These are phyloP conservation scores for Empidonax traillii DNA, from an alignment of 2,113 vertebrate genomes.

Conservation along the genomic window DNA sequence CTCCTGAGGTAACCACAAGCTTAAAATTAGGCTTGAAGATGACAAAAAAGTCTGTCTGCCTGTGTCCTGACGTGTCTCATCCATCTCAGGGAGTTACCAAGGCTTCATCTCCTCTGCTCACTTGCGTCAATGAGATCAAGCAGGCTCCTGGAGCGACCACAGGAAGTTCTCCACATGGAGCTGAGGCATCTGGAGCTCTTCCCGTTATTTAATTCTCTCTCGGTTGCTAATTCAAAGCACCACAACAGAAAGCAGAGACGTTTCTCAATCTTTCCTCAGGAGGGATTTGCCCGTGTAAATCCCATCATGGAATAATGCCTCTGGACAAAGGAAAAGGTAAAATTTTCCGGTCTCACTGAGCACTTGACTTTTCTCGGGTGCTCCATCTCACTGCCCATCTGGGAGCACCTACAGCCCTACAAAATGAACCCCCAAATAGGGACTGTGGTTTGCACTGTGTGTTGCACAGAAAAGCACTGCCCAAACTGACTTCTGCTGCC, in stretches of 20 bases:
- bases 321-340: neutral
- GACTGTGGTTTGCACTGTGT: neutral
- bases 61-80: neutral
- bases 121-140: constrained; percentile 40
- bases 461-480: neutral
- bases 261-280: constrained; percentile 40
- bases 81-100: constrained; percentile 20
- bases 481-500: neutral
- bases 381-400: neutral
- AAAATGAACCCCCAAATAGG: neutral
- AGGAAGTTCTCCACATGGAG: constrained; percentile 24
- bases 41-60: constrained; percentile 38
- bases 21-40: constrained; percentile 55
- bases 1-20: constrained; percentile 64
- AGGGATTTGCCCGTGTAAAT: constrained; percentile 29
- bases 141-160: constrained; percentile 28
- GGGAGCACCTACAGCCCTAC: neutral
- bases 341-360: neutral
- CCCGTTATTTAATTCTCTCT: constrained; percentile 7
- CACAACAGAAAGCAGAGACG: constrained; percentile 40
- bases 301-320: neutral
- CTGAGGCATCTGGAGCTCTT: constrained; percentile 50
- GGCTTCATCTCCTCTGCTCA: neutral
- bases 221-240: constrained; percentile 45
- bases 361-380: neutral